Evolutionary conservation across 2,797 vertebrate species (phyloP).

Genomic region (Buceros bicornis): DNA sequence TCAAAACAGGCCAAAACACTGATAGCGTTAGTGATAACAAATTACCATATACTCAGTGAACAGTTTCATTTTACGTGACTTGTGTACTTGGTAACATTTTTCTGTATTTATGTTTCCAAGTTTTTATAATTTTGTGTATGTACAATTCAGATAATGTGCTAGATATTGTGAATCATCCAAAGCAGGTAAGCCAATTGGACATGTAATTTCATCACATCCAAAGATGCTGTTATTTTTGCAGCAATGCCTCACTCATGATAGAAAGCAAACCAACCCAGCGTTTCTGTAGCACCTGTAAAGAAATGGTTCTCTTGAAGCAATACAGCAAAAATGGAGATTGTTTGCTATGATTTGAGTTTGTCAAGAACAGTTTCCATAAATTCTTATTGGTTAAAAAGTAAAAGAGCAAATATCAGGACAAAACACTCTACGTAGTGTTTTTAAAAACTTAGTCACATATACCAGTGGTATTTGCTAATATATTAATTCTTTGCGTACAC

Average conservation of each 20-base stretch:
- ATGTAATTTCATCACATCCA: not conserved
- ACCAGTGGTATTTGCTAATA: not conserved
- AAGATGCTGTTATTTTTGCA: not conserved
- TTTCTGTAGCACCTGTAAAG: not conserved
- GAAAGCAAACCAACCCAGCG: not conserved
- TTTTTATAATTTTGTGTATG: not conserved
- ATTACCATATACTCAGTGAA: not conserved
- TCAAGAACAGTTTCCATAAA: not conserved
- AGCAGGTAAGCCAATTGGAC: not conserved
- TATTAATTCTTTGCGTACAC: not conserved
- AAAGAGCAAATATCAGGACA: not conserved
- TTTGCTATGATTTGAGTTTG: not conserved
- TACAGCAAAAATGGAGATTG: not conserved
- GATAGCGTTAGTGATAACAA: not conserved
- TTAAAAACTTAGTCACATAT: rapidly evolving
- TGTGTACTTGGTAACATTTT: not conserved
- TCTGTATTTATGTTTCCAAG: not conserved
- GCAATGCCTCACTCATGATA: not conserved
- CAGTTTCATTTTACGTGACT: not conserved
- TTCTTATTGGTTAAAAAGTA: not conserved
- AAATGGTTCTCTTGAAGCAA: not conserved
- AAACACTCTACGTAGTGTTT: not conserved
- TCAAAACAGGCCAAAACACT: not conserved
- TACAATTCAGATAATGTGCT: not conserved
- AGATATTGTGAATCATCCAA: not conserved